These are phyloP conservation scores for Dilophus febrilis DNA, from an alignment of 2,888 invertebrate species.

Conservation along the genomic window DNA sequence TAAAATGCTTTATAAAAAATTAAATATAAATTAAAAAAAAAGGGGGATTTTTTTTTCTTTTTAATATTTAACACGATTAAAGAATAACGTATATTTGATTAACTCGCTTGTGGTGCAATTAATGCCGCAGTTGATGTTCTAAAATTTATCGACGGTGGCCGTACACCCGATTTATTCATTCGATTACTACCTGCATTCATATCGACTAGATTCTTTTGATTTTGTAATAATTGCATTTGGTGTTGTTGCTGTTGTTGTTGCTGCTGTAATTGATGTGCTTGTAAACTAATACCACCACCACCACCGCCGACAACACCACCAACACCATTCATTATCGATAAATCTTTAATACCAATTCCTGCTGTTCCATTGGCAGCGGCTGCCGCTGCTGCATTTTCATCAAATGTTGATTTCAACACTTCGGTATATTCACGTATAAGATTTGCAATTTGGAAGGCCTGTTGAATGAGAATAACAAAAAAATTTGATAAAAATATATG, in stretches of 20 bases:
- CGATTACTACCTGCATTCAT: too few relatives aligned
- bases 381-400: conserved; percentile 7
- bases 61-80: too few relatives aligned
- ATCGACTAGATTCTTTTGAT: not conserved
- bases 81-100: too few relatives aligned
- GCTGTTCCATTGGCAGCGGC: conserved; percentile 12
- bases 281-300: too few relatives aligned
- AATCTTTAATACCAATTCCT: conserved; percentile 1
- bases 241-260: conserved; percentile 10
- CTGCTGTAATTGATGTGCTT: conserved; percentile 11
- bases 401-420: conserved; percentile 34
- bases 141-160: conserved; percentile 15
- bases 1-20: too few relatives aligned
- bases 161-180: not conserved
- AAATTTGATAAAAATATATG: conserved; percentile 8
- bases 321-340: not conserved
- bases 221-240: conserved; percentile 1
- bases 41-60: too few relatives aligned
- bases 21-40: too few relatives aligned
- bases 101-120: conserved; percentile 18
- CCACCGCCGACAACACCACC: too few relatives aligned
- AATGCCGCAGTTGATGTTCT: conserved; percentile 14
- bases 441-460: conserved; percentile 88
- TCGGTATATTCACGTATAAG: conserved; percentile 78
- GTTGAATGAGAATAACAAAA: too few relatives aligned